phyloP scores from a whole-genome alignment of 2,888 invertebrate genomes.

The Hypolimnas misippus region DNA sequence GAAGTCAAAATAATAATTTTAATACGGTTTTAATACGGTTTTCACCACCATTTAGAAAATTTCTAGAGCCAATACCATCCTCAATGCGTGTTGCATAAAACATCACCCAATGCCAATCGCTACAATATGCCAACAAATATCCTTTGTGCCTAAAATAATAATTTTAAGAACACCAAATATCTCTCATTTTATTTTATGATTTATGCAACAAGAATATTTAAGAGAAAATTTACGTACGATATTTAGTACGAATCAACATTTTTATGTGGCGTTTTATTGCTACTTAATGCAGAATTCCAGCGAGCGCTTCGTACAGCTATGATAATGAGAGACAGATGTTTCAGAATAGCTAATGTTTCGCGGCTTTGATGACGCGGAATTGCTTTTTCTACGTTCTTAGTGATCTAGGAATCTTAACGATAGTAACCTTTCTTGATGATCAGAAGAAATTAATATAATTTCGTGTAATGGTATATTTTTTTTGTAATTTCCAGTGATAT shows the following conservation, averaged over 20 bases:
- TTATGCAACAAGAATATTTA: background rate
- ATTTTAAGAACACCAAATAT: too few relatives aligned
- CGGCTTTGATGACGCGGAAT: background rate
- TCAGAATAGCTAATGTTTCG: background rate
- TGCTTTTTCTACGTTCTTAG: background rate
- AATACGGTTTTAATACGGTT: too few relatives aligned
- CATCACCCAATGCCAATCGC: too few relatives aligned
- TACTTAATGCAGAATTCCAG: slow-evolving; percentile 3
- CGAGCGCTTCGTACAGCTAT: background rate
- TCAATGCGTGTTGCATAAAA: too few relatives aligned
- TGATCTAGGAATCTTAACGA: too few relatives aligned
- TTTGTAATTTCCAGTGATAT: too few relatives aligned
- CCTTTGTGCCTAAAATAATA: too few relatives aligned
- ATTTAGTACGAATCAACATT: background rate
- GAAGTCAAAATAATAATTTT: too few relatives aligned
- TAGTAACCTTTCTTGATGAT: background rate
- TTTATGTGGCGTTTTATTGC: slow-evolving; percentile 13
- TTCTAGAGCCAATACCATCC: too few relatives aligned
- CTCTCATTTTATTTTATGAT: background rate
- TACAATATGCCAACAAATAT: background rate
- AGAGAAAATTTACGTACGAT: background rate
- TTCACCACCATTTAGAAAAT: too few relatives aligned
- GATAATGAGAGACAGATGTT: background rate
- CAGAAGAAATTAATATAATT: too few relatives aligned
- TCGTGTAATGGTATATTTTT: too few relatives aligned